Percentiles rank a stretch among this genome's conserved stretches.
Evolutionary conservation across 2,113 vertebrate species (phyloP).

Genomic region (Butorides virescens): DNA sequence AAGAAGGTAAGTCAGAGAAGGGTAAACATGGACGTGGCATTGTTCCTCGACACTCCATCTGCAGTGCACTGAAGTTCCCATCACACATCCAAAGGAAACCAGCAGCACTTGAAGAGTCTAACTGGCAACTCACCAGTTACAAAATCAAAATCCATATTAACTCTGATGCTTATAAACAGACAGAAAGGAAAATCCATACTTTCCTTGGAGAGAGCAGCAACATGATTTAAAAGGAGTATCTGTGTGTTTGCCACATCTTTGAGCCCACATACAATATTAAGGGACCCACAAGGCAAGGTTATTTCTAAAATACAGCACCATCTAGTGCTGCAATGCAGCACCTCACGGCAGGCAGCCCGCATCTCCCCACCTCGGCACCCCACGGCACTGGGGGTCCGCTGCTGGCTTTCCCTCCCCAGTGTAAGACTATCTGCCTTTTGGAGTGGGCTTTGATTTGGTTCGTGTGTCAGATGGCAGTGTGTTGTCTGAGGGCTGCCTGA

Average conservation of each 20-base stretch:
- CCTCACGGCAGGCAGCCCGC: background rate
- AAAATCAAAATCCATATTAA: background rate
- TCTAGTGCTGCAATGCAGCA: conserved; percentile 42
- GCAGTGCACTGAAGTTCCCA: background rate
- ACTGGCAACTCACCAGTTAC: background rate
- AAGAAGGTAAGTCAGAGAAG: background rate
- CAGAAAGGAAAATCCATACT: conserved; percentile 8
- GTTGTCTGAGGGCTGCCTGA: conserved; percentile 13
- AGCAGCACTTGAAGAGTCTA: background rate
- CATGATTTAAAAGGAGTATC: background rate
- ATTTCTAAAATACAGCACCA: conserved; percentile 64
- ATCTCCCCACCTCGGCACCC: background rate
- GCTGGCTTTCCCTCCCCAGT: background rate
- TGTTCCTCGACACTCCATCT: background rate
- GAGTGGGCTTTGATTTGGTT: background rate
- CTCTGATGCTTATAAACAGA: background rate
- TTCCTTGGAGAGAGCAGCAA: background rate
- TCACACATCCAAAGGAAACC: background rate
- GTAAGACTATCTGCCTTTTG: background rate
- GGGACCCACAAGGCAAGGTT: background rate
- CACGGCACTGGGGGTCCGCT: background rate
- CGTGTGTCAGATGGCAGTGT: conserved; percentile 1
- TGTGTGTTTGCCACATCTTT: background rate
- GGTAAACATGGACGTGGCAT: background rate
- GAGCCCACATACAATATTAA: background rate